A percentile compares a stretch with the other conserved stretches of the same genome.
These are phyloP conservation scores for Drosophila ironensis DNA, from an alignment of 1,140 invertebrate species.

Conservation along the genomic window DNA sequence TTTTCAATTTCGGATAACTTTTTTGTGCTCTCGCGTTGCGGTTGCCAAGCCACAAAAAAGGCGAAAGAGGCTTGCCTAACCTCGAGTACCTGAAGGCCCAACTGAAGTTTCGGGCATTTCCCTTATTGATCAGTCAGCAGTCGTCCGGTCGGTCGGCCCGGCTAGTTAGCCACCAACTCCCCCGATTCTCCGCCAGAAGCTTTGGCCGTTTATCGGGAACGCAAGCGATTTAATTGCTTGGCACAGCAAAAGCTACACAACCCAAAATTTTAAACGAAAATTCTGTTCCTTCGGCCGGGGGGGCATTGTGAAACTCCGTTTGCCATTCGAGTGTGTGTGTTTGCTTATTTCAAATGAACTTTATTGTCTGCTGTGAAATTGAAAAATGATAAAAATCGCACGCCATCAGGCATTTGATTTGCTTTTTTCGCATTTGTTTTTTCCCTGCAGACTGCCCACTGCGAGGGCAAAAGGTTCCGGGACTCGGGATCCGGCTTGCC, in stretches of 20 bases:
- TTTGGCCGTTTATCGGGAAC: neutral
- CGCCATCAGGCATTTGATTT: slow-evolving; percentile 52
- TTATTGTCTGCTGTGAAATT: slow-evolving; percentile 79
- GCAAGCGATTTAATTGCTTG: slow-evolving; percentile 56
- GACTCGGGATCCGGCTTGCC: slow-evolving; percentile 24
- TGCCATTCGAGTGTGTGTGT: slow-evolving; percentile 22
- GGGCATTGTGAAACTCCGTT: slow-evolving; percentile 23
- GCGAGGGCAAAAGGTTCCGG: slow-evolving; percentile 43
- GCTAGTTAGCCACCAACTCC: neutral
- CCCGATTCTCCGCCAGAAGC: neutral
- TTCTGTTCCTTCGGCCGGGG: neutral
- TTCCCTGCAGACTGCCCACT: slow-evolving; percentile 66
- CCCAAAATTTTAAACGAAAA: slow-evolving; percentile 24
- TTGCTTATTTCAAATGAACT: slow-evolving; percentile 41
- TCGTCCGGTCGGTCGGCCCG: neutral
- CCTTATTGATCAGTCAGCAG: slow-evolving; percentile 26
- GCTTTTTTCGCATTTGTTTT: slow-evolving; percentile 3
- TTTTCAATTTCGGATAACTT: slow-evolving; percentile 28
- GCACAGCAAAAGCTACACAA: slow-evolving; percentile 24
- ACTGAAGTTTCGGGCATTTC: neutral
- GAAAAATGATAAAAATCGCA: slow-evolving; percentile 77
- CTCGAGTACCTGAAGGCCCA: neutral
- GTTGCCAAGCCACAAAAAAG: slow-evolving; percentile 28
- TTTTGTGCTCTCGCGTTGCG: no score
- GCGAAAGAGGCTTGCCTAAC: neutral